These are phyloP conservation scores for Pogonophryne albipinna DNA, from an alignment of 2,797 vertebrate genomes.

Conservation along the genomic window DNA sequence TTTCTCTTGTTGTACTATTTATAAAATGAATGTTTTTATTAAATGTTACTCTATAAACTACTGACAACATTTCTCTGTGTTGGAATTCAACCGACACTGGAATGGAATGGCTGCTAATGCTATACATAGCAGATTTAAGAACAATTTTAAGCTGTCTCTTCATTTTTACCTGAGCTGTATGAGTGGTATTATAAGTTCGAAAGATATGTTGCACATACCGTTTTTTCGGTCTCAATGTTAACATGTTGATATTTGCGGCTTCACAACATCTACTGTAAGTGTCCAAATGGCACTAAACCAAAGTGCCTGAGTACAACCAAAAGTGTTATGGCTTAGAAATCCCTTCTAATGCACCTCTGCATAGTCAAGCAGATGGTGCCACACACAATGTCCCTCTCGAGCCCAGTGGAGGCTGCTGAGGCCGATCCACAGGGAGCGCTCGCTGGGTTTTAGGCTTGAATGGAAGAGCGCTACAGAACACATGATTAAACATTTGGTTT, in stretches of 20 bases:
- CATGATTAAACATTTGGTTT: slow-evolving; percentile 22
- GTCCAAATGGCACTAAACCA: background rate
- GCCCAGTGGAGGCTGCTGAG: background rate
- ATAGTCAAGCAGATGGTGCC: slow-evolving; percentile 29
- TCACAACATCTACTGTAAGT: background rate
- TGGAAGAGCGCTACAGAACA: slow-evolving; percentile 6
- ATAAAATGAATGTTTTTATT: too few species aligned
- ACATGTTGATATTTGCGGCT: background rate
- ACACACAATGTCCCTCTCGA: slow-evolving; percentile 32
- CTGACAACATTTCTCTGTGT: too few species aligned
- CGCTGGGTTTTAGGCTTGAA: slow-evolving; percentile 24
- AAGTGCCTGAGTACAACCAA: background rate
- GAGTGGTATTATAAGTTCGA: background rate
- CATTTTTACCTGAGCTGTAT: background rate
- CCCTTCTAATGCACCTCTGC: background rate
- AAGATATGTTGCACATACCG: background rate
- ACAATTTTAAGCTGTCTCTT: too few species aligned
- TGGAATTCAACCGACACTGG: too few species aligned
- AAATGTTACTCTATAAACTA: too few species aligned
- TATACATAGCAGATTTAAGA: too few species aligned
- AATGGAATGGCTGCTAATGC: too few species aligned
- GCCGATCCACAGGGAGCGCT: slow-evolving; percentile 13
- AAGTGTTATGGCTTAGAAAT: slow-evolving; percentile 2
- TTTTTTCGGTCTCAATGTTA: background rate
- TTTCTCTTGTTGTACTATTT: too few species aligned